Percentiles rank a stretch among this genome's conserved stretches.
phyloP scores from a whole-genome alignment of 92 coral and sea anemone genomes.

The Nematostella vectensis region DNA sequence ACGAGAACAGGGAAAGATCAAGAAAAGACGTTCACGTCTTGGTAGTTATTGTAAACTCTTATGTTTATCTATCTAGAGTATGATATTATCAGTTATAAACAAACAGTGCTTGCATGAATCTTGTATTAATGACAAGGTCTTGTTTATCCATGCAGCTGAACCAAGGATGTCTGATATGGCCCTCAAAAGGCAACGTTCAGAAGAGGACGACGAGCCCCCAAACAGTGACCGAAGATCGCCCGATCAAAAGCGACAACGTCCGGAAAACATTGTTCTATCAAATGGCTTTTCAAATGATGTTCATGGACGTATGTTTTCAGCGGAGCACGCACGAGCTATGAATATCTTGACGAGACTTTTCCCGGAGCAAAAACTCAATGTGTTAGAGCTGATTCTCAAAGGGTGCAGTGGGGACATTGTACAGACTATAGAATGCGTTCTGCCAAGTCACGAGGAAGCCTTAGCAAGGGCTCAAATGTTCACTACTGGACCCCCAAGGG shows the following conservation, averaged over 20 bases:
- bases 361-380: conserved; percentile 88
- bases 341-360: conserved; percentile 75
- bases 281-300: conserved; percentile 38
- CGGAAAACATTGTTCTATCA: conserved; percentile 35
- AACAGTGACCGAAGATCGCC: conserved; percentile 40
- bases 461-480: conserved; percentile 59
- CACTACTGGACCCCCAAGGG: conserved; percentile 38
- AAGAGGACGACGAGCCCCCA: conserved; percentile 40
- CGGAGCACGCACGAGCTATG: conserved; percentile 71
- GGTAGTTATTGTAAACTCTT: no score
- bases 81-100: no score
- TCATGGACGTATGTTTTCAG: conserved; percentile 22
- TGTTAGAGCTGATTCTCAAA: conserved; percentile 75
- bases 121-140: no score
- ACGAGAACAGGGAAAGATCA: no score
- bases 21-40: no score
- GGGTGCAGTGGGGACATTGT: conserved; percentile 96
- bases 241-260: conserved; percentile 58
- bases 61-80: no score
- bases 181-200: conserved; percentile 67
- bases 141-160: no score
- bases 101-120: no score
- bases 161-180: no score
- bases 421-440: conserved; percentile 88
- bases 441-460: conserved; percentile 95